Evolutionary conservation across 2,113 vertebrate genomes (phyloP), one percentile per base, ranked within the genome.

Genomic region (Cyprinodon tularosa): DNA sequence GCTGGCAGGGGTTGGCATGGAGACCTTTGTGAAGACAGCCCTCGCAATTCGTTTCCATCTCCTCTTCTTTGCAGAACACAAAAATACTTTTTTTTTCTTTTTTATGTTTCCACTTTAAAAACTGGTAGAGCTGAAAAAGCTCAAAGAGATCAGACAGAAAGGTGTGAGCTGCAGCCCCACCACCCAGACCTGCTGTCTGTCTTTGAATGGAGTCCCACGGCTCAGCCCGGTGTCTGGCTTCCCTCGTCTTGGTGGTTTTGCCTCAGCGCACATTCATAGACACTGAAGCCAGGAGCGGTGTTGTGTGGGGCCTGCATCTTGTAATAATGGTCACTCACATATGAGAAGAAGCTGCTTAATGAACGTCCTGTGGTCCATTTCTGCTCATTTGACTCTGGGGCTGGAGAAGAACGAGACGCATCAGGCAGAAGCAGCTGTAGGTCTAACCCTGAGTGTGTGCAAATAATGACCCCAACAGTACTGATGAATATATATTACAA

Each of bases 1-100:
- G 77, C 81, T 74, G 83, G 74, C 70, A 71, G 82, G 72, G 72
- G 89, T 90, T 86, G 88, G 88, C 83, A 88, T 88, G 85, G 82
- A 66, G 79, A 91, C 78, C 83, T n/a, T 67, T 53, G 74, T 68
- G 70, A 69, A 74, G 66, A 72, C 76, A 80, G 80, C 79, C 74
- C 80, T 84, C 75, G 73, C 77, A 61, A 71, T 67, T 53, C n/a
- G 78, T 84, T 84, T 68, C 60, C 37, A 57, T 68, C 47, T 83
- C 47, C 66, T 44, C 12, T 53, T 68, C 40, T 74, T 57, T 40
- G 48, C 64, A 1, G 12, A 42, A 40, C 37, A 69, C 74, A 68
- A 81, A 81, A 83, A 80, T 29, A 62, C 14, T 81, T 67, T 77
- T 63, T 29, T 29, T 29, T 29, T 29, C 29, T 29, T 29, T 29